Conservation (phyloP, 1,140 invertebrate species). For the Carposina sasakii region DNA sequence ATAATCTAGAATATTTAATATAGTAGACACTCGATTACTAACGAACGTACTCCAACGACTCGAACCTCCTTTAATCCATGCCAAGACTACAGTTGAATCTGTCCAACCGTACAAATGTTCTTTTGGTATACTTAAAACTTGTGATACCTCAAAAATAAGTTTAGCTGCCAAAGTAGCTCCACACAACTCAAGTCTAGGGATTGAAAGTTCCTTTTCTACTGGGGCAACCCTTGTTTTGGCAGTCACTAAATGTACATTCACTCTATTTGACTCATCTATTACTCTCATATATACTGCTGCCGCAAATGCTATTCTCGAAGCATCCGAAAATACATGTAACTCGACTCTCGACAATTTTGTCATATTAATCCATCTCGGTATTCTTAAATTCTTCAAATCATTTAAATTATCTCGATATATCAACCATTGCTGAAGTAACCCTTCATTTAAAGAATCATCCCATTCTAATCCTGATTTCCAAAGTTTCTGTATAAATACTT, state of each 20-base stretch:
- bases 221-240: conserved; percentile 46
- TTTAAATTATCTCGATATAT: conserved; percentile 10
- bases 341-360: not conserved
- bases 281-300: conserved; percentile 22
- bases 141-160: conserved; percentile 22
- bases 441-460: conserved; percentile 26
- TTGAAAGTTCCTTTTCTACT: conserved; percentile 31
- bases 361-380: conserved; percentile 8
- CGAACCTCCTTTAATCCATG: conserved; percentile 43
- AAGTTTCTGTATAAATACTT: conserved; percentile 42
- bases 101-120: conserved; percentile 41
- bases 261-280: conserved; percentile 5
- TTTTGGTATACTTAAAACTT: conserved; percentile 35
- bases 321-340: conserved; percentile 16
- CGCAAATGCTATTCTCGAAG: conserved; percentile 15
- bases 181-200: conserved; percentile 46
- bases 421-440: conserved; percentile 6
- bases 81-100: conserved; percentile 54
- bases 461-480: conserved; percentile 27
- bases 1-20: conserved; percentile 30
- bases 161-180: conserved; percentile 33
- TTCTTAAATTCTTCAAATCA: conserved; percentile 7
- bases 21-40: conserved; percentile 49
- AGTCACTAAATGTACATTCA: conserved; percentile 24
- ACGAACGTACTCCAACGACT: conserved; percentile 45